These are phyloP conservation scores for Muscicapa striata DNA, from an alignment of 2,797 vertebrate genomes.

Conservation along the genomic window DNA sequence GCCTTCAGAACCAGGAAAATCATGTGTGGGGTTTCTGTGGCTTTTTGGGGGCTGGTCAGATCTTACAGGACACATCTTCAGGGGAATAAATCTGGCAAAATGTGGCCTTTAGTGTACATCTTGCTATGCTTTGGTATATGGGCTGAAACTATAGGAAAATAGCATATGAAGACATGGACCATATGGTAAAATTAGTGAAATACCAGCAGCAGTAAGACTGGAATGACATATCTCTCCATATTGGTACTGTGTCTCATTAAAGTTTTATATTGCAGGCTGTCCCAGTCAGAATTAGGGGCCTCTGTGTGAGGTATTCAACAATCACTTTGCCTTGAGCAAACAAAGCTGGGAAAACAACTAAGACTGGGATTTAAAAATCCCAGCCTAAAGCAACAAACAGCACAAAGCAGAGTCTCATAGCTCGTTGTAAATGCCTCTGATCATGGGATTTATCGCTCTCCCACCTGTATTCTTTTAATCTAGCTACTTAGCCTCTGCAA, in stretches of 20 bases:
- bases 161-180: background rate
- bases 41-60: background rate
- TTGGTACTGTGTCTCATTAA: background rate
- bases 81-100: background rate
- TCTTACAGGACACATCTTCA: background rate
- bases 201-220: background rate
- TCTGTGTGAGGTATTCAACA: conserved; percentile 11
- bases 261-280: background rate
- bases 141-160: background rate
- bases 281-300: conserved; percentile 3
- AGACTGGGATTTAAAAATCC: conserved; percentile 45
- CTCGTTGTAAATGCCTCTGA: conserved; percentile 57
- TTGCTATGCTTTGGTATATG: background rate
- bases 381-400: conserved; percentile 57
- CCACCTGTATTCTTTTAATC: conserved; percentile 55
- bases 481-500: conserved; percentile 32
- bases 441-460: background rate
- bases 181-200: background rate
- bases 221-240: background rate
- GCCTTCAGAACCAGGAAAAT: background rate
- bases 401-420: conserved; percentile 44
- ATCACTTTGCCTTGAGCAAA: conserved; percentile 55
- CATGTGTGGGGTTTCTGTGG: background rate
- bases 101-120: background rate
- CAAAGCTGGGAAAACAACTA: conserved; percentile 65